A percentile compares a stretch with the other conserved stretches of the same genome.
phyloP scores from a whole-genome alignment of 1,140 invertebrate species.

The Macrosteles quadrilineatus region DNA sequence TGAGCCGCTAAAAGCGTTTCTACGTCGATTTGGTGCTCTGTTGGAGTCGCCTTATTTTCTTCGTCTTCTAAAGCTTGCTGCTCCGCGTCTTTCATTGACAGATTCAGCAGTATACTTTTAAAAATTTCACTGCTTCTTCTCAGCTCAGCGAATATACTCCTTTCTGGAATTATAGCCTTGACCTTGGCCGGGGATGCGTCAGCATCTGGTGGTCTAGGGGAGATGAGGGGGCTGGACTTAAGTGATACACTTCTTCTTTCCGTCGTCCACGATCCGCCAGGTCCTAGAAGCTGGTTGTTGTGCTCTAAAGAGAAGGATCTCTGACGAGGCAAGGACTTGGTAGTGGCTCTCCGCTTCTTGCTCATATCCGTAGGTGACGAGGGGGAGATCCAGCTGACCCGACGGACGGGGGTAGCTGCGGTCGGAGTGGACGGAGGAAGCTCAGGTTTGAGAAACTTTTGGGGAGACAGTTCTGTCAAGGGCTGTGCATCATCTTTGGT shows the following conservation, averaged over 20 bases:
- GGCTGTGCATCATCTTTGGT: too few species aligned
- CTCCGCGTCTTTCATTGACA: conserved; percentile 47
- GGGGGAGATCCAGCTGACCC: conserved; percentile 47
- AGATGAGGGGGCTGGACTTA: conserved; percentile 47
- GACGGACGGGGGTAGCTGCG: conserved; percentile 30
- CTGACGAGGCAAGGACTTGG: conserved; percentile 48
- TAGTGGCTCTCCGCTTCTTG: conserved; percentile 43
- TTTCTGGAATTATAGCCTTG: conserved; percentile 34
- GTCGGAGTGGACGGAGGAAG: conserved; percentile 8
- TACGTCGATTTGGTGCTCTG: conserved; percentile 43
- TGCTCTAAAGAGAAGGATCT: conserved; percentile 51
- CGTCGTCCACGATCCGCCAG: conserved; percentile 31
- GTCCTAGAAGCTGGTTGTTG: conserved; percentile 43
- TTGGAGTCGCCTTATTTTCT: conserved; percentile 14
- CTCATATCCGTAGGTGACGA: conserved; percentile 40
- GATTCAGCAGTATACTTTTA: conserved; percentile 50
- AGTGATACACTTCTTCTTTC: conserved; percentile 49
- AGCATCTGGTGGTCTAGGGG: conserved; percentile 35
- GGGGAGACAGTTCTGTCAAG: too few species aligned
- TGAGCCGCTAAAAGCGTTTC: conserved; percentile 49
- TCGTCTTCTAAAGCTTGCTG: background rate
- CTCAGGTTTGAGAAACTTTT: too few species aligned
- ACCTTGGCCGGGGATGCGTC: conserved; percentile 39
- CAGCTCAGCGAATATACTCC: conserved; percentile 50
- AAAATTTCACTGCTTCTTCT: conserved; percentile 52